Conservation (phyloP, 2,888 invertebrate species). For the Falcaria lacertinaria region DNA sequence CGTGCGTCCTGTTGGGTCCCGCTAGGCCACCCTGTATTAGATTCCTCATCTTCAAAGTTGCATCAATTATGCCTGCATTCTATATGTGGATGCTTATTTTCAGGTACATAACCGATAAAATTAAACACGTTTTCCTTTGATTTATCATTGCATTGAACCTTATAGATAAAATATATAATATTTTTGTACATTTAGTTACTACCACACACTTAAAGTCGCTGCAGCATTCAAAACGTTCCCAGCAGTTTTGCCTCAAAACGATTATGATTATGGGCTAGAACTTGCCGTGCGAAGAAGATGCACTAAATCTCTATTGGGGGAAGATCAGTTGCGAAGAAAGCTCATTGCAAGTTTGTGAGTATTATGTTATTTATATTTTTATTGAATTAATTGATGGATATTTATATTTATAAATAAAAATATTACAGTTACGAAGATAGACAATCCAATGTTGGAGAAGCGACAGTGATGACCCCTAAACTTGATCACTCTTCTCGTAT, state of each 20-base stretch:
- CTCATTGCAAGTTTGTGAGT: slow-evolving; percentile 58
- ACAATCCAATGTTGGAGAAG: slow-evolving; percentile 6
- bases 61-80: slow-evolving; percentile 64
- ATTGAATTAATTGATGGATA: neutral
- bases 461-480: slow-evolving; percentile 9
- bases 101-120: no score
- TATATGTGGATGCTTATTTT: slow-evolving; percentile 75
- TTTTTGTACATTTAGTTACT: slow-evolving; percentile 44
- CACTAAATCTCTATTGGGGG: slow-evolving; percentile 66
- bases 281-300: slow-evolving; percentile 66
- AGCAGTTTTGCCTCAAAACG: slow-evolving; percentile 32
- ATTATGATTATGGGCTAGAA: slow-evolving; percentile 61
- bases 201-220: slow-evolving; percentile 55
- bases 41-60: slow-evolving; percentile 66
- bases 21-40: slow-evolving; percentile 67
- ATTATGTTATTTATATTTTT: slow-evolving; percentile 1
- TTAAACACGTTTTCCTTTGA: no score
- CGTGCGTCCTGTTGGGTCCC: slow-evolving; percentile 67
- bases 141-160: neutral
- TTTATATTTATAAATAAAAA: neutral
- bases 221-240: slow-evolving; percentile 57
- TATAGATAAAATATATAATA: neutral
- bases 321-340: slow-evolving; percentile 59
- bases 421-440: slow-evolving; percentile 44
- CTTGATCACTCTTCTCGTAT: slow-evolving; percentile 20